Base-by-base conservation (phyloP, 1,140 invertebrate species). In the Solen grandis region DNA sequence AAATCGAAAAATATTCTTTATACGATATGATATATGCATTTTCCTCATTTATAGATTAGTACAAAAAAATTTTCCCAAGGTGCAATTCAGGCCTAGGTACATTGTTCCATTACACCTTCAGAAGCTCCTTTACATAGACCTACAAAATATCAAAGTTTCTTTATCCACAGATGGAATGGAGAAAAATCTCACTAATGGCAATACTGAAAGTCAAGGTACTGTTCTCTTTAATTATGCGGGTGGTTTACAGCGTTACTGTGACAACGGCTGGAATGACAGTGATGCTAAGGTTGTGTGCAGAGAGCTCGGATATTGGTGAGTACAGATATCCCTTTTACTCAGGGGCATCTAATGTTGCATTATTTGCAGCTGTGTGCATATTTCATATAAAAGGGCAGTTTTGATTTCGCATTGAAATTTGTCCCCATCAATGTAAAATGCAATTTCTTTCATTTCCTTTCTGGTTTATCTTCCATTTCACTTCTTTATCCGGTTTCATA, bases 251-350 rank as follows among this genome's bases (percentile, higher is more conserved):
- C 22, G 50, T 8, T 79, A 70, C 33, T 79, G 76, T 52, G 66
- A 79, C 25, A 41, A 31, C 14, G 66, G 50, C 0, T 79, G 65
- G 63, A 50, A 79, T 35, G 31, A 33, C 2, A 46, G 16, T 31
- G 76, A 79, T 69, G 65, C 55, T 16, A 10, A 16, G n/a, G 76
- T 70, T 25, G 35, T 79, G 4, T 79, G 76, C 38, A 25, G 38
- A 50, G 54, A 69, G 25, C 57, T 79, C 36, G 76, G 76, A 10
- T 79, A 33, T 29, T 79, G 76, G 76, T 79, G 70, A n/a, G 73
- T 74, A 46, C n/a, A n/a, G n/a, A n/a, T n/a, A n/a, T n/a, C n/a
- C n/a, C n/a, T n/a, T n/a, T n/a, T n/a, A n/a, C n/a, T n/a, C n/a
- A n/a, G n/a, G n/a, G n/a, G n/a, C n/a, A n/a, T n/a, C n/a, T n/a